These are phyloP conservation scores for Nothoprocta perdicaria DNA, from an alignment of 2,113 vertebrate species.

Conservation along the genomic window DNA sequence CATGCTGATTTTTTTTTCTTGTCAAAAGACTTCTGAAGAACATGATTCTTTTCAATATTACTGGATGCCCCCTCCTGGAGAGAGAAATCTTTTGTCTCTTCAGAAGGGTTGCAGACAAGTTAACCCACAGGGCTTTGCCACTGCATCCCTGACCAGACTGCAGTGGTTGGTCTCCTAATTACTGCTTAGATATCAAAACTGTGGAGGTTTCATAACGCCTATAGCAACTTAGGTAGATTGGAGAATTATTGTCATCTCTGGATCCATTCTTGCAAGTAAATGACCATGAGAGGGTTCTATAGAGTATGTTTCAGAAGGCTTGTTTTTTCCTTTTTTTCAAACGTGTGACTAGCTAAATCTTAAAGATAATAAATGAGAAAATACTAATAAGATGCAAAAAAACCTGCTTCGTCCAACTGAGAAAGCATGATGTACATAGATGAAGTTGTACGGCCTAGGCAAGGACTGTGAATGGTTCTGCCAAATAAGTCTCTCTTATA, in stretches of 20 bases:
- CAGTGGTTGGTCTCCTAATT: background rate
- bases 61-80: accelerated
- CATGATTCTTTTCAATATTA: background rate
- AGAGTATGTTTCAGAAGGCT: too few species aligned
- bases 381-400: too few species aligned
- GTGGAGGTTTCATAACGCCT: background rate
- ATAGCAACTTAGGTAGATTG: background rate
- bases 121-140: background rate
- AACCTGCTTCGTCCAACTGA: too few species aligned
- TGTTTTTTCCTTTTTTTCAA: too few species aligned
- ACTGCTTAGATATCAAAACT: background rate
- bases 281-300: too few species aligned
- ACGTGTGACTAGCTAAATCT: too few species aligned
- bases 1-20: background rate
- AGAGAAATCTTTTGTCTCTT: background rate
- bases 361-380: too few species aligned
- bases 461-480: background rate
- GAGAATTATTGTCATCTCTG: background rate
- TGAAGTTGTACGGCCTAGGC: background rate
- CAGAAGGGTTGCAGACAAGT: background rate
- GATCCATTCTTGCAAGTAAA: too few species aligned
- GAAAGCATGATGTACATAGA: too few species aligned
- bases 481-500: background rate
- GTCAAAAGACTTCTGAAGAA: background rate
- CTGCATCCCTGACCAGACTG: accelerated